Percentiles rank a stretch among this genome's conserved stretches.
phyloP scores from a whole-genome alignment of 2,113 vertebrate species.

The Odontophorus gujanensis region DNA sequence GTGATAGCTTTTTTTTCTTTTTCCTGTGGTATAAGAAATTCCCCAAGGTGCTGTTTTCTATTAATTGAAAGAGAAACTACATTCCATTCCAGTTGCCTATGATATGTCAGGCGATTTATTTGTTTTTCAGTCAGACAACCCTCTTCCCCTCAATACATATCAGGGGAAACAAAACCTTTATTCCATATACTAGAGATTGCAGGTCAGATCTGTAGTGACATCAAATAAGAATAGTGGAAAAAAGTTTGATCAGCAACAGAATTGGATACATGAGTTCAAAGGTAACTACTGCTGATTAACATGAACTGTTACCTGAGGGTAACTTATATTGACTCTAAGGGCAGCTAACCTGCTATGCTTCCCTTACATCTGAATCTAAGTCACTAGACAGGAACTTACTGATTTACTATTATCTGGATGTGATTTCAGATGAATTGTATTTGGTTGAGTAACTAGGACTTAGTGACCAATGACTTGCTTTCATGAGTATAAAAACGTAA shows the following conservation, averaged over 20 bases:
- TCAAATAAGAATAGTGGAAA: not conserved
- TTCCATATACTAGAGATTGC: not conserved
- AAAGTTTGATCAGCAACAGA: not conserved
- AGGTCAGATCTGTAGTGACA: not conserved
- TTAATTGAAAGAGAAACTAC: constrained; percentile 54
- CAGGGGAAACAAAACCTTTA: constrained; percentile 17
- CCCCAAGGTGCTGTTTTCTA: not conserved
- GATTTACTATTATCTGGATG: not conserved
- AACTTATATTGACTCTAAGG: not conserved
- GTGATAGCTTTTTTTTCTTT: not conserved
- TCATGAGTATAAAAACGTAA: not conserved
- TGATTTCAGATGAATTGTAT: not conserved
- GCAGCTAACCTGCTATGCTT: not conserved
- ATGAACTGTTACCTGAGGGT: not conserved
- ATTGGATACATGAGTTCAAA: not conserved
- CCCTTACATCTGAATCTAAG: not conserved
- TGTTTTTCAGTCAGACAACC: not conserved
- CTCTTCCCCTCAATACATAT: not conserved
- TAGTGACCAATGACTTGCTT: not conserved
- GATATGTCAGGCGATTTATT: constrained; percentile 20
- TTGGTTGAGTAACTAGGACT: not conserved
- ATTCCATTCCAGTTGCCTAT: not conserved
- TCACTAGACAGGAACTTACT: not conserved
- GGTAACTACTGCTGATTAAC: not conserved
- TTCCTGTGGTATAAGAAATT: not conserved